Base-by-base conservation (phyloP, 1,140 invertebrate species). In the Philopotamus ludificatus region DNA sequence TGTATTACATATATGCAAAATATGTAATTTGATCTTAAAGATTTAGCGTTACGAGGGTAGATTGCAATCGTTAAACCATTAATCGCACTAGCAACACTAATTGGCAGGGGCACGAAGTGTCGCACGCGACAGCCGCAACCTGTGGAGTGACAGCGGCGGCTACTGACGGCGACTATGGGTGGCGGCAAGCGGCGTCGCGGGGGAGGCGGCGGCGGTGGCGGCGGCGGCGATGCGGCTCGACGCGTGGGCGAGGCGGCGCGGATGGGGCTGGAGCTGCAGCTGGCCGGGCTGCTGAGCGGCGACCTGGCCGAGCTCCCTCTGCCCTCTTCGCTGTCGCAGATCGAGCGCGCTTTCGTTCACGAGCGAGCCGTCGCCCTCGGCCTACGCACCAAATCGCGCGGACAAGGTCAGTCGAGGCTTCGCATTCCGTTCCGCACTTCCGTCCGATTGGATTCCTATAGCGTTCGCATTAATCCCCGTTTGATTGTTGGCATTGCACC, bases 321-420 rank as follows among this genome's bases (percentile, higher is more conserved):
- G 77, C 89, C 90, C 21, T 88, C 88, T 3, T 90, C 88, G 7
- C 82, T 93, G 34, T 88, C 84, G 18, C 84, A 87, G 1, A 84
- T 85, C 67, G 89, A 93, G 73, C 81, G 91, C 73, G 88, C 86
- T n/a, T 92, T 90, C 73, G 84, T 93, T 53, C 91, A 93, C 75
- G 78, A 84, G 64, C 78, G 87, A 16, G 86, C 84, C 1, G 75
- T 73, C 3, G 77, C 84, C 65, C 74, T 88, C 63, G 89, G 88
- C 0, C 73, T 93, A 1, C 88, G 90, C 72, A 90, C 89, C 0
- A 90, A 89, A 78, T 81, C 79, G 51, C 75, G 79, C 69, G 79
- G 79, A 66, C 78, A 78, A 75, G 79, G 79, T 81, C n/a, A n/a
- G n/a, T n/a, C n/a, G n/a, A n/a, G n/a, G n/a, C n/a, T n/a, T n/a